These are phyloP conservation scores for Baronia brevicornis DNA, from an alignment of 2,888 invertebrate species.

Conservation along the genomic window DNA sequence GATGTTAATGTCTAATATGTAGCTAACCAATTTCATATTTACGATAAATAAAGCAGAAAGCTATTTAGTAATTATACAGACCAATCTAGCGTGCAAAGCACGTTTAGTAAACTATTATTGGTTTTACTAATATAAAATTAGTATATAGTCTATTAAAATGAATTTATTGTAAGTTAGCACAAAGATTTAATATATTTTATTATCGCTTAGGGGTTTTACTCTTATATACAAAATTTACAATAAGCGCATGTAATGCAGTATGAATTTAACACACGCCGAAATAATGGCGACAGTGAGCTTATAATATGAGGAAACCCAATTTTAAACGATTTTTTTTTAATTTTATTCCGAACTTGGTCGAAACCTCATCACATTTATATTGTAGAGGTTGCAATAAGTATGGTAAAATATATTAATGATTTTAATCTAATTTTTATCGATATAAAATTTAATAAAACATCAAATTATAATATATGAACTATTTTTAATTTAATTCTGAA, in stretches of 20 bases:
- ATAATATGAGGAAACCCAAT: conserved; percentile 28
- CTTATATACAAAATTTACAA: conserved; percentile 66
- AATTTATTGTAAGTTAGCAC: conserved; percentile 76
- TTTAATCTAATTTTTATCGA: too few relatives aligned
- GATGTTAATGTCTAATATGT: conserved; percentile 20
- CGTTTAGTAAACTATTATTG: conserved; percentile 58
- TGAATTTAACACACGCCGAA: conserved; percentile 44
- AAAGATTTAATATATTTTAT: conserved; percentile 77
- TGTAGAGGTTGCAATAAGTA: too few relatives aligned
- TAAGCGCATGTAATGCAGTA: conserved; percentile 63
- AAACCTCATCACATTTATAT: too few relatives aligned
- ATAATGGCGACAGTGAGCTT: conserved; percentile 52
- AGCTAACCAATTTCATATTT: conserved; percentile 35
- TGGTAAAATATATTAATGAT: too few relatives aligned
- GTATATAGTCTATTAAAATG: conserved; percentile 69
- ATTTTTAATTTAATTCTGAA: too few relatives aligned
- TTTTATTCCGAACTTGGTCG: conserved; percentile 4
- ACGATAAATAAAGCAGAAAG: conserved; percentile 31
- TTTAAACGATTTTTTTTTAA: conserved; percentile 16
- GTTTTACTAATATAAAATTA: conserved; percentile 57
- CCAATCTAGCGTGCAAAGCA: conserved; percentile 68
- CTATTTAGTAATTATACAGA: conserved; percentile 52
- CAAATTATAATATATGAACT: too few relatives aligned
- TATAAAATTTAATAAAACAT: too few relatives aligned
- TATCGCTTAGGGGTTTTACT: conserved; percentile 72